Base-by-base conservation (phyloP, 64 coral and sea anemone species). In the Montipora efflorescens region DNA sequence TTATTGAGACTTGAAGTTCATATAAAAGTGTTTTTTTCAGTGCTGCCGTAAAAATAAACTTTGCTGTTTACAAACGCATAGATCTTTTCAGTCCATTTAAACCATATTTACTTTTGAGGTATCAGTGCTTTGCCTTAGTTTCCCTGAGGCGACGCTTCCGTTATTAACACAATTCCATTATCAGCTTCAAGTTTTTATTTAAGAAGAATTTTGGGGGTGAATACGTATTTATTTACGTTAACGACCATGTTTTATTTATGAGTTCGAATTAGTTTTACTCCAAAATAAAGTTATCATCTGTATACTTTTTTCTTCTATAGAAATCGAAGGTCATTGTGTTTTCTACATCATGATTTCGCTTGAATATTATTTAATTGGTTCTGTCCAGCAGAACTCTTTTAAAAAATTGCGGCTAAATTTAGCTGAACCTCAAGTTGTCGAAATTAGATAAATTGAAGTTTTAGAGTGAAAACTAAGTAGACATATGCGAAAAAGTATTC, bases 331-430 rank as follows among this genome's bases (percentile, higher is more conserved):
- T 11, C 44, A 48, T 68, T 84, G 15, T 48, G 66, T 49, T 84
- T 48, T 18, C 20, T 44, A 15, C 43, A 36, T 36, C 36, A 36
- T 36, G 28, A 36, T 36, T 5, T 59, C 13, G 53, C 53, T 57
- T 57, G 53, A 57, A 36, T n/a, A n/a, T n/a, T n/a, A n/a, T 84
- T 69, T 45, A 69, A 28, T 69, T 19, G 9, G 44, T 59, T n/a
- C 13, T 23, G 53, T 84, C 47, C 14, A 64, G 4, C 6, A 10
- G 62, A 16, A 64, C 14, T 86, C 14, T 72, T 86, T 72, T 49
- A n/a, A 68, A 64, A 86, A 86, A 86, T 72, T 86, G 82, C 12
- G 47, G 44, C 21, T 21, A 71, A 71, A 72, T 72, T 7, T 12
- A 10, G 5, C 13, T 4, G 49, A 13, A 46, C 12, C 14, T 46